phyloP scores from a whole-genome alignment of 1,140 invertebrate genomes.

The Zaprionus capensis region DNA sequence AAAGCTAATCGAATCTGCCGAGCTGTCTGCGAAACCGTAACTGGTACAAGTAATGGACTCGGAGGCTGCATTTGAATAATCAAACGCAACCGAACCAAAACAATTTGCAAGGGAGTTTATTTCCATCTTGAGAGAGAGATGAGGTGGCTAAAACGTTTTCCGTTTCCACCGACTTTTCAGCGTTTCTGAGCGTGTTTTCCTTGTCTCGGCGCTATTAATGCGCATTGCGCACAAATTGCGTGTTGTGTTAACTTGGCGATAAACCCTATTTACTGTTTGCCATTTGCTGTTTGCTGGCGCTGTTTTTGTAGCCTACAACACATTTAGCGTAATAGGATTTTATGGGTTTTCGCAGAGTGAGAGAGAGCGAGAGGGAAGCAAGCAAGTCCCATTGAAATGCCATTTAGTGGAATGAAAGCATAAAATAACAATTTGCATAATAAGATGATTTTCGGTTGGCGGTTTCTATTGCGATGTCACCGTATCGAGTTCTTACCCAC shows the following conservation, averaged over 20 bases:
- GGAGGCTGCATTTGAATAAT: slow-evolving; percentile 13
- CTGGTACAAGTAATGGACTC: background rate
- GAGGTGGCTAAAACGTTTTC: background rate
- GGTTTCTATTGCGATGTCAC: slow-evolving; percentile 31
- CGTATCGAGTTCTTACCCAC: slow-evolving; percentile 23
- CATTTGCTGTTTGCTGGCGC: slow-evolving; percentile 16
- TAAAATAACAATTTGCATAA: slow-evolving; percentile 79
- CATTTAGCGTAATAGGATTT: slow-evolving; percentile 72
- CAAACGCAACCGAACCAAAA: background rate
- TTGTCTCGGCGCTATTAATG: slow-evolving; percentile 44
- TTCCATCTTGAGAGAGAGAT: background rate
- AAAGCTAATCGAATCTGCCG: background rate
- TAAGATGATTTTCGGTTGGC: slow-evolving; percentile 68
- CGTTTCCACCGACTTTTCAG: slow-evolving; percentile 1
- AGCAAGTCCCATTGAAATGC: slow-evolving; percentile 41
- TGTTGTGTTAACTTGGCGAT: slow-evolving; percentile 62
- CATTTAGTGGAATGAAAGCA: slow-evolving; percentile 49
- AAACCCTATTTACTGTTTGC: slow-evolving; percentile 44
- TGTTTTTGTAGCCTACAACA: slow-evolving; percentile 25
- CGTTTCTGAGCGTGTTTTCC: slow-evolving; percentile 1
- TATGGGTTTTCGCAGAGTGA: slow-evolving; percentile 44
- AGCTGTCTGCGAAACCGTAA: background rate
- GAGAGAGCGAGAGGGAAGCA: background rate
- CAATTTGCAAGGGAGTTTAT: slow-evolving; percentile 4
- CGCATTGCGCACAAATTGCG: slow-evolving; percentile 59